phyloP scores from a whole-genome alignment of 2,888 invertebrate genomes.

The Lepeophtheirus nordmannii region DNA sequence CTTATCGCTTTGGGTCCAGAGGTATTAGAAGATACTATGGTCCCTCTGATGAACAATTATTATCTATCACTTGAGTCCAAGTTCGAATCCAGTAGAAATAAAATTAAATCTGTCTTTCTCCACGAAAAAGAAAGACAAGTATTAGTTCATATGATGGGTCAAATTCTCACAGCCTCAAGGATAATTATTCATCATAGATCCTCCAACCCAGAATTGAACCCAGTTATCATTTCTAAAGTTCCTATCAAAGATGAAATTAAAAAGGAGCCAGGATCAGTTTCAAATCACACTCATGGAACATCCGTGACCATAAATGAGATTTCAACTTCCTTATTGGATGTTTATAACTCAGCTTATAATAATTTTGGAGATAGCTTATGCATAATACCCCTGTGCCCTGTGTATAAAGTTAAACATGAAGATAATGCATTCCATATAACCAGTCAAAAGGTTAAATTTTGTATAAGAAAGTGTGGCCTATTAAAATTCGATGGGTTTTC shows the following conservation, averaged over 20 bases:
- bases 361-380: not conserved
- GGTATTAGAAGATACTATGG: not conserved
- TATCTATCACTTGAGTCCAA: slow-evolving; percentile 1
- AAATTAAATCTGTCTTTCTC: not conserved
- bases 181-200: not conserved
- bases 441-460: not conserved
- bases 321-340: not conserved
- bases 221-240: not conserved
- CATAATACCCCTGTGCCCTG: not conserved
- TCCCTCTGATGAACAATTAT: not conserved
- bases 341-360: not conserved
- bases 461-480: not conserved
- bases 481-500: not conserved
- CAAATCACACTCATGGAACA: not conserved
- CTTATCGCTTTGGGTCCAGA: slow-evolving; percentile 1
- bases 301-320: not conserved
- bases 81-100: not conserved
- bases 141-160: not conserved
- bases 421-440: not conserved
- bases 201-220: not conserved
- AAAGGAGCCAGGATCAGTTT: not conserved
- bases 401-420: not conserved
- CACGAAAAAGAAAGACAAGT: not conserved
- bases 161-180: not conserved
- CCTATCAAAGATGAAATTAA: slow-evolving; percentile 1